Percentiles rank a stretch among this genome's conserved stretches.
Conservation (phyloP, 2,888 invertebrate species). For the Drosophila rellima region DNA sequence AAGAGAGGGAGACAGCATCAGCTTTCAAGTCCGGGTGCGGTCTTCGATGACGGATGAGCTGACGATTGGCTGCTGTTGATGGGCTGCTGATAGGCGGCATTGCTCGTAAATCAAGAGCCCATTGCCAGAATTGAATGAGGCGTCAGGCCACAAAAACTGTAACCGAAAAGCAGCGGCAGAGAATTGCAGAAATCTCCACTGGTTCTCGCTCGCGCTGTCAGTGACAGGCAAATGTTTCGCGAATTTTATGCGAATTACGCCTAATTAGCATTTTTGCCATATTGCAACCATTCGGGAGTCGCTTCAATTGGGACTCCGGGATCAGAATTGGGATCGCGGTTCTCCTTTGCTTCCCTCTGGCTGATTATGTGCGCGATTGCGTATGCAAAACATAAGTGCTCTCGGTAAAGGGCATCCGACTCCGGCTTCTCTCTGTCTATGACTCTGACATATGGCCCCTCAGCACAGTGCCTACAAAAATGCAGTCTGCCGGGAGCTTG, state of each 20-base stretch:
- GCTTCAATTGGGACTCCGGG: conserved; percentile 10
- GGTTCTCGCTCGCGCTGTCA: conserved; percentile 18
- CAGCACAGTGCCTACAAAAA: conserved; percentile 56
- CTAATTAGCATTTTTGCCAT: conserved; percentile 78
- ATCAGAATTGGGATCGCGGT: background rate
- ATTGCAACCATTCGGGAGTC: conserved; percentile 20
- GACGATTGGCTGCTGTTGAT: conserved; percentile 69
- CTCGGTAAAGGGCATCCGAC: conserved; percentile 24
- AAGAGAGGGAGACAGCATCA: background rate
- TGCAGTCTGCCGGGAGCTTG: conserved; percentile 26
- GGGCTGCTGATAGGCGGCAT: conserved; percentile 68
- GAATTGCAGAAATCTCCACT: conserved; percentile 8
- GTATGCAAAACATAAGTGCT: conserved; percentile 78
- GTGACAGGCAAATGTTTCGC: conserved; percentile 76
- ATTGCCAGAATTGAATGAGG: conserved; percentile 10
- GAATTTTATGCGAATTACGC: conserved; percentile 82
- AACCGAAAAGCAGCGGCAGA: background rate
- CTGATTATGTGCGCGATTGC: conserved; percentile 79
- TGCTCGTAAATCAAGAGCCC: conserved; percentile 73
- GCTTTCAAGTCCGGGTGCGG: conserved; percentile 47
- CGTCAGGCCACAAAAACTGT: background rate
- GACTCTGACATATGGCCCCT: conserved; percentile 46
- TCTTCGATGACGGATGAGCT: conserved; percentile 70
- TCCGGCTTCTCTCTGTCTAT: conserved; percentile 6
- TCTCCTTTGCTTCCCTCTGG: conserved; percentile 6